These are phyloP conservation scores for Drosophila cognata DNA, from an alignment of 2,888 invertebrate genomes.

Conservation along the genomic window DNA sequence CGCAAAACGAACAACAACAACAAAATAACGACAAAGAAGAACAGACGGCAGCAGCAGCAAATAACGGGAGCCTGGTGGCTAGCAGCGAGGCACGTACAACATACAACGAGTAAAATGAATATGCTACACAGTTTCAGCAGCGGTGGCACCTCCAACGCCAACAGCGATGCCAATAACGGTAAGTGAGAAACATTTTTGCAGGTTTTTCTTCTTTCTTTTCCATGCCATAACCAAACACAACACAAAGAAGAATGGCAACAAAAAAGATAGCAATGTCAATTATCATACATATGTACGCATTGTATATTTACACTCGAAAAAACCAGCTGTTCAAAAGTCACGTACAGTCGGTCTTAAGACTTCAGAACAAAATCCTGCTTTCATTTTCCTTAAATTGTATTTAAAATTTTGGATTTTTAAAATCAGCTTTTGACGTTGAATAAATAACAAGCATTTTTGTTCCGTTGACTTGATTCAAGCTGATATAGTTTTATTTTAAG, in stretches of 20 bases:
- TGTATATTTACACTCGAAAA: conserved; percentile 3
- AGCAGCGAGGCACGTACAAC: conserved; percentile 23
- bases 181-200: conserved; percentile 60
- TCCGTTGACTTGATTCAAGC: not conserved
- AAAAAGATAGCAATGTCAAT: conserved; percentile 29
- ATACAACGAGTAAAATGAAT: conserved; percentile 70
- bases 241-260: conserved; percentile 45
- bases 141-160: conserved; percentile 72
- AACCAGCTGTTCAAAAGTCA: not conserved
- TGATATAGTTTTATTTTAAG: not conserved
- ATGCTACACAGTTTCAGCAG: conserved; percentile 82
- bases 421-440: not conserved
- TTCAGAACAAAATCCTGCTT: not conserved
- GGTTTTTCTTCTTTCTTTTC: conserved; percentile 14
- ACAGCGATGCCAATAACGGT: conserved; percentile 73
- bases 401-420: not conserved
- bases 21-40: conserved; percentile 8
- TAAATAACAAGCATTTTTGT: not conserved
- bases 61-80: conserved; percentile 23
- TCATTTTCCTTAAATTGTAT: not conserved
- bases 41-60: conserved; percentile 14
- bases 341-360: not conserved
- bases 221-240: conserved; percentile 1
- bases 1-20: conserved; percentile 14
- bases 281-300: conserved; percentile 22